Evolutionary conservation across 2,113 vertebrate genomes (phyloP).

Genomic region (Cyprinus carpio): DNA sequence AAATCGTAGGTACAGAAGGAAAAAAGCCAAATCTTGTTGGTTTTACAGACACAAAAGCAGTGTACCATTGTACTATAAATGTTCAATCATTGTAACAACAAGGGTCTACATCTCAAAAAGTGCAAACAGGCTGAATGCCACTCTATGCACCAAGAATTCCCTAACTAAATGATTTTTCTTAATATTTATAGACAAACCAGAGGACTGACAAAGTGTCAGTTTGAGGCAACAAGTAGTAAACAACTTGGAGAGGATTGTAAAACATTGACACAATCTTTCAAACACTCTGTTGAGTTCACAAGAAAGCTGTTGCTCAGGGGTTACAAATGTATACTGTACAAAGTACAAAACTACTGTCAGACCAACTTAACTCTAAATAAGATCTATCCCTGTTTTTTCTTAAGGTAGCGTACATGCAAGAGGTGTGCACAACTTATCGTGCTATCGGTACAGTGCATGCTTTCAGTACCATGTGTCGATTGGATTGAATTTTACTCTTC

Average conservation of each 20-base stretch:
- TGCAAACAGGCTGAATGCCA: not conserved
- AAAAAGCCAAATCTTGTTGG: not conserved
- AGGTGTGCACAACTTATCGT: constrained; percentile 48
- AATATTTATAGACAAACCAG: constrained; percentile 28
- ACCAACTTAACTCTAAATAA: constrained; percentile 12
- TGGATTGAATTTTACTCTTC: constrained; percentile 42
- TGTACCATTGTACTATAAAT: not conserved
- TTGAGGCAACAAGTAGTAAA: constrained; percentile 48
- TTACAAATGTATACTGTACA: constrained; percentile 22
- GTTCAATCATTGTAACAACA: not conserved
- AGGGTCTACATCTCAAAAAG: not conserved
- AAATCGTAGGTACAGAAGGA: not conserved
- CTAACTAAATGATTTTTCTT: not conserved
- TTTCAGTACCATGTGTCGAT: constrained; percentile 31
- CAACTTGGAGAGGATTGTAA: constrained; percentile 36
- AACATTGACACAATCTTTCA: constrained; percentile 46
- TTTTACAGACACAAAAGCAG: not conserved
- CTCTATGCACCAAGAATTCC: not conserved
- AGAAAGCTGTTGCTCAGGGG: not conserved
- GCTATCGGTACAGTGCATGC: constrained; percentile 54
- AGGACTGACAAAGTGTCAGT: constrained; percentile 37
- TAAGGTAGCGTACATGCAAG: constrained; percentile 48
- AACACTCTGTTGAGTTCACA: constrained; percentile 44
- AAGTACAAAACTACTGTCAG: constrained; percentile 11
- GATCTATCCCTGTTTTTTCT: constrained; percentile 25